A percentile compares a stretch with the other conserved stretches of the same genome.
Evolutionary conservation across 2,113 vertebrate species (phyloP).

Genomic region (Hypanus sabinus): DNA sequence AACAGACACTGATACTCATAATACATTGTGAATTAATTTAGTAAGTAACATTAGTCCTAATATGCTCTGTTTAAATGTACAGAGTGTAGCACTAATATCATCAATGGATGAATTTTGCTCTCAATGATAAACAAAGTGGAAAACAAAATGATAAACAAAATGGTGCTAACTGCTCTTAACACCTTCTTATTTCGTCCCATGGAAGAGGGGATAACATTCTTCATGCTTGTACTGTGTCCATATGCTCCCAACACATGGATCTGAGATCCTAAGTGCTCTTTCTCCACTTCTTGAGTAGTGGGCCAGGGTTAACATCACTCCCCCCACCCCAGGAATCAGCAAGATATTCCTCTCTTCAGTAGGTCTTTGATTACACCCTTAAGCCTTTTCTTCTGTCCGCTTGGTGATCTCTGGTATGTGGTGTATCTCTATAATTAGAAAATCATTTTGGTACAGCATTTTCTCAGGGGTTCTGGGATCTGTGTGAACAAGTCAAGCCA

Average conservation of each 20-base stretch:
- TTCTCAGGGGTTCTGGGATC: not conserved
- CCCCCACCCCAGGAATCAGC: no score
- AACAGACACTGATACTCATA: not conserved
- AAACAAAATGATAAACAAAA: not conserved
- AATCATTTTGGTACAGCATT: not conserved
- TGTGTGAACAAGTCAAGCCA: not conserved
- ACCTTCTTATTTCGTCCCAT: no score
- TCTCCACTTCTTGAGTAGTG: no score
- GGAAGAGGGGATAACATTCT: no score
- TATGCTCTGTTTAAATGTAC: not conserved
- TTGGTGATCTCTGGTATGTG: not conserved
- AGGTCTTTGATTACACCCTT: no score
- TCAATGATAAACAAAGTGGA: not conserved
- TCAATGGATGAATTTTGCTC: not conserved
- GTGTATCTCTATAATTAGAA: not conserved
- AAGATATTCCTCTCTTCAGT: no score
- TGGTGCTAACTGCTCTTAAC: not conserved
- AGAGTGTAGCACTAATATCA: not conserved
- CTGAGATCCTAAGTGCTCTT: no score
- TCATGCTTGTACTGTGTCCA: no score
- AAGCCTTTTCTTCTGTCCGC: no score
- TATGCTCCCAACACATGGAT: no score
- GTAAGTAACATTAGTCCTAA: not conserved
- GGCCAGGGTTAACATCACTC: no score
- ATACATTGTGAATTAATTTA: not conserved